These are phyloP conservation scores for Simalia tracyae DNA, from an alignment of 2,797 vertebrate genomes.

Conservation along the genomic window DNA sequence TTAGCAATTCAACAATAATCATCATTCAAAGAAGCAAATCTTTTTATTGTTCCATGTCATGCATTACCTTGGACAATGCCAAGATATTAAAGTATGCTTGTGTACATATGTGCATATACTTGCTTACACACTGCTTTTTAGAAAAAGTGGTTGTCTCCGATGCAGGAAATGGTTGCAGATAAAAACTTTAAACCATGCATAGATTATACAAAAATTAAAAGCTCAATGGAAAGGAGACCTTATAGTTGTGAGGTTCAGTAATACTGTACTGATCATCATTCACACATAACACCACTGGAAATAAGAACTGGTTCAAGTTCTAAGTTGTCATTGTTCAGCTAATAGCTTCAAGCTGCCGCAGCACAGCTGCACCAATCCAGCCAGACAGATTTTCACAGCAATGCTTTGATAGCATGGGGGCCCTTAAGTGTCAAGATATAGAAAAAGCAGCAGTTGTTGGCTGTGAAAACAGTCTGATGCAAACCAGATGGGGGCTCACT, in stretches of 20 bases:
- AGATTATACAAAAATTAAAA: conserved; percentile 40
- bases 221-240: conserved; percentile 36
- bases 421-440: conserved; percentile 82
- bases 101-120: conserved; percentile 1
- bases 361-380: conserved; percentile 76
- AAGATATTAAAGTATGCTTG: conserved; percentile 45
- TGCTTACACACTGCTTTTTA: conserved; percentile 40
- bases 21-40: conserved; percentile 43
- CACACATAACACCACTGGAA: conserved; percentile 70
- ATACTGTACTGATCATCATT: conserved; percentile 70
- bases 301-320: conserved; percentile 73
- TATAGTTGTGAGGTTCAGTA: conserved; percentile 49
- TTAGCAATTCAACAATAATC: conserved; percentile 50
- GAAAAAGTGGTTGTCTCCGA: conserved; percentile 58
- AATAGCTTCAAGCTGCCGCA: conserved; percentile 78
- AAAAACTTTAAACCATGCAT: background rate
- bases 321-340: conserved; percentile 70
- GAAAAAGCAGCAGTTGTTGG: conserved; percentile 83
- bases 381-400: conserved; percentile 76
- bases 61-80: conserved; percentile 40
- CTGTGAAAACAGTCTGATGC: conserved; percentile 87
- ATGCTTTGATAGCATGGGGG: conserved; percentile 80
- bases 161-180: conserved; percentile 64
- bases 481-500: conserved; percentile 87
- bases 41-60: conserved; percentile 54